These are phyloP conservation scores for Archips crataeganus DNA, from an alignment of 2,888 invertebrate genomes.

Conservation along the genomic window DNA sequence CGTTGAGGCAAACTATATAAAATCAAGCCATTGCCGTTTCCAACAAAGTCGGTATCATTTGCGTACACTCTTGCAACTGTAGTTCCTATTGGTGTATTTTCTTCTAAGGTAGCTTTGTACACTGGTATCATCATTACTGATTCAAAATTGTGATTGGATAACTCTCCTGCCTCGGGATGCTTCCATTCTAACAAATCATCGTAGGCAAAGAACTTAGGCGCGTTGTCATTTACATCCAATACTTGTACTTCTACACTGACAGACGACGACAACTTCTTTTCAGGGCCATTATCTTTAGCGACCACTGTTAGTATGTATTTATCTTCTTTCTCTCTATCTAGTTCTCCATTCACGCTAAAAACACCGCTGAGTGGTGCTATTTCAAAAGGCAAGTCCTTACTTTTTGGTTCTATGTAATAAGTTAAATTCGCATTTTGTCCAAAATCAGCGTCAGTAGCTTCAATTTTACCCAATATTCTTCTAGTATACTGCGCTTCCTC, in stretches of 20 bases:
- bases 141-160: slow-evolving; percentile 83
- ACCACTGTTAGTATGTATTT: slow-evolving; percentile 90
- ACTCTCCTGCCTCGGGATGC: slow-evolving; percentile 77
- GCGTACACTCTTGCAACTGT: slow-evolving; percentile 91
- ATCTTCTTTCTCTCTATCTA: slow-evolving; percentile 91
- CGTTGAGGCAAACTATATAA: slow-evolving; percentile 90
- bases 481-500: slow-evolving; percentile 91
- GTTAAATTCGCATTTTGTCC: slow-evolving; percentile 92
- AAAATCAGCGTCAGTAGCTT: slow-evolving; percentile 92
- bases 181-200: slow-evolving; percentile 86
- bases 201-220: slow-evolving; percentile 92
- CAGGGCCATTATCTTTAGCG: slow-evolving; percentile 90
- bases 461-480: slow-evolving; percentile 90
- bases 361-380: slow-evolving; percentile 89
- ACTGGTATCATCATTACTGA: slow-evolving; percentile 87
- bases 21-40: slow-evolving; percentile 95
- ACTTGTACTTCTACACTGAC: slow-evolving; percentile 93
- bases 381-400: slow-evolving; percentile 87
- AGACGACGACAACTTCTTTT: slow-evolving; percentile 88
- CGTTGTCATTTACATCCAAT: slow-evolving; percentile 93
- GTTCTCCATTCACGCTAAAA: slow-evolving; percentile 89
- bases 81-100: slow-evolving; percentile 91
- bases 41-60: slow-evolving; percentile 93
- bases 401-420: slow-evolving; percentile 86
- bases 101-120: slow-evolving; percentile 91